These are phyloP conservation scores for Deroplatys truncata DNA, from an alignment of 2,888 invertebrate genomes.

Conservation along the genomic window DNA sequence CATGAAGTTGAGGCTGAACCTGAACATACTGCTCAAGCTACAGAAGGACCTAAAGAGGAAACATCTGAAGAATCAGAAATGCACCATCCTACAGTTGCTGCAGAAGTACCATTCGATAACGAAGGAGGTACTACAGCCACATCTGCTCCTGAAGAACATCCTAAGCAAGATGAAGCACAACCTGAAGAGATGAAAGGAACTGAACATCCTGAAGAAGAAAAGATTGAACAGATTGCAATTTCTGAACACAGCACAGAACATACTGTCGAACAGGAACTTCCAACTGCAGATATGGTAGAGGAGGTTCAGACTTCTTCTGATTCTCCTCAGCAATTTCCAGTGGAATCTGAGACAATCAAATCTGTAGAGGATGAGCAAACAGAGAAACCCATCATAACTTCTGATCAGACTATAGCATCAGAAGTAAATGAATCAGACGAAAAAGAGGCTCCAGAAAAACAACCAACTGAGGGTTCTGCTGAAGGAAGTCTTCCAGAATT, in stretches of 20 bases:
- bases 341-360: too few species aligned
- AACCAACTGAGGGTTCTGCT: background rate
- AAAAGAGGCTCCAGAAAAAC: constrained; percentile 22
- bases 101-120: constrained; percentile 12
- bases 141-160: background rate
- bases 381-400: background rate
- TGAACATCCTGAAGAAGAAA: background rate
- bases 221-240: background rate
- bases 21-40: background rate
- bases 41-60: background rate
- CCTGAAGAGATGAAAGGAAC: constrained; percentile 3
- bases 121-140: constrained; percentile 19
- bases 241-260: constrained; percentile 5
- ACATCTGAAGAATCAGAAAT: background rate
- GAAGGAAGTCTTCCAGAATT: constrained; percentile 17
- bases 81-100: background rate
- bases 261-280: constrained; percentile 6
- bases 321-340: too few species aligned
- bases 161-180: background rate
- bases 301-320: too few species aligned
- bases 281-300: too few species aligned
- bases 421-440: constrained; percentile 7
- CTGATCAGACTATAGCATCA: background rate
- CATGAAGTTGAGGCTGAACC: constrained; percentile 8
- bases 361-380: too few species aligned